Evolutionary conservation across 2,113 vertebrate species (phyloP), one percentile per base, ranked within the genome.

Genomic region (Rousettus leschenaultii): DNA sequence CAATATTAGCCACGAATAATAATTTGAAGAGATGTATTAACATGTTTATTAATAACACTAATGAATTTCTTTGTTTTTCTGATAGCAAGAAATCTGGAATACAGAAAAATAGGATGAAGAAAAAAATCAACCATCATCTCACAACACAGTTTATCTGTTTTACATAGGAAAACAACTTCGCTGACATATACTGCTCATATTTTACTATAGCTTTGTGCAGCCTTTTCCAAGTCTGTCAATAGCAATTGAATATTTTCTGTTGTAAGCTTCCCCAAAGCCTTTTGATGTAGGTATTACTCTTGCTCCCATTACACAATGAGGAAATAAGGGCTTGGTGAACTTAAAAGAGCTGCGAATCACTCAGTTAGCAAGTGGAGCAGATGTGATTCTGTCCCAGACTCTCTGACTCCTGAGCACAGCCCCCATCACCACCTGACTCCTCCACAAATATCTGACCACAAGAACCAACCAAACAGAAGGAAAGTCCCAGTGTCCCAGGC

Each of bases 371-470:
- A 82, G 53, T 28, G 8, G 7, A 90, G 22, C 88, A 96, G 84
- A 65, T 66, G 33, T 65, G 59, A 86, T 40, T 80, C 35, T 61
- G n/a, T 24, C 45, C 40, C 74, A 89, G 73, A 92, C n/a, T 78
- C 40, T 43, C 86, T 18, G 80, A 86, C 85, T 87, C 86, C 92
- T 84, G 30, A 94, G 53, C 61, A 75, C 22, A 87, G 66, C 28
- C 82, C 30, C 65, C 14, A 2, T 11, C 35, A 84, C 65, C 51
- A 82, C 38, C 30, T 78, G 45, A 61, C 48, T 55, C 18, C 28
- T 84, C 86, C 89, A 92, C 85, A 96, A 93, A 65, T 38, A 89
- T 86, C 51, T 92, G 80, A 92, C 85, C 89, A 93, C 85, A 94
- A 48, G 65, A 89, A 85, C 35, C 35, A 94, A 53, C 68, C 92